Evolutionary conservation across 1,140 invertebrate genomes (phyloP).

Genomic region (Drosophila rufa): DNA sequence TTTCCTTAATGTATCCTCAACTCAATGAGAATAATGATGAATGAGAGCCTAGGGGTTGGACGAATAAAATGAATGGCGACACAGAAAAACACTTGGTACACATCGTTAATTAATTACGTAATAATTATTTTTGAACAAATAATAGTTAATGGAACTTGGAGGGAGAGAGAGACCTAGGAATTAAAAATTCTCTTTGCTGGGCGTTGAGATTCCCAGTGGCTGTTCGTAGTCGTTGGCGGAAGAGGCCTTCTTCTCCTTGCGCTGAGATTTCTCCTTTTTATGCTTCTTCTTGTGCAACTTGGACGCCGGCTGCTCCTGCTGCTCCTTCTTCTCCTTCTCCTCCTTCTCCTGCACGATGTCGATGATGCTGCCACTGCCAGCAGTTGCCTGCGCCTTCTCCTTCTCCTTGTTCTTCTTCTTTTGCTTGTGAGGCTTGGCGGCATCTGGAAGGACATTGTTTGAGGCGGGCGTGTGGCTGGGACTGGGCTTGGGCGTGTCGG

Average conservation of each 20-base stretch:
- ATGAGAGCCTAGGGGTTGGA: constrained; percentile 34
- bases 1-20: neutral
- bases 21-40: constrained; percentile 12
- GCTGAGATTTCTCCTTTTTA: constrained; percentile 74
- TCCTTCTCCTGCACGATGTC: constrained; percentile 21
- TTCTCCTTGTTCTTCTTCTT: constrained; percentile 86
- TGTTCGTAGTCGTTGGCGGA: constrained; percentile 88
- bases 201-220: constrained; percentile 95
- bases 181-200: constrained; percentile 93
- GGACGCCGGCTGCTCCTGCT: constrained; percentile 1
- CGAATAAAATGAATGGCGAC: constrained; percentile 4
- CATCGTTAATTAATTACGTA: neutral
- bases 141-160: constrained; percentile 42
- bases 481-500: constrained; percentile 50
- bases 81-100: constrained; percentile 3
- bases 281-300: constrained; percentile 79
- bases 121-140: constrained; percentile 8
- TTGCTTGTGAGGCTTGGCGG: constrained; percentile 56
- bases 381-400: constrained; percentile 75
- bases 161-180: constrained; percentile 12
- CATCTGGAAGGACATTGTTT: constrained; percentile 26
- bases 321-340: neutral
- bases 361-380: constrained; percentile 34
- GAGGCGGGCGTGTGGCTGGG: constrained; percentile 33
- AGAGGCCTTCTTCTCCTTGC: constrained; percentile 54